A percentile compares a stretch with the other conserved stretches of the same genome.
Evolutionary conservation across 1,140 invertebrate species (phyloP).

Genomic region (Ylistrum balloti): DNA sequence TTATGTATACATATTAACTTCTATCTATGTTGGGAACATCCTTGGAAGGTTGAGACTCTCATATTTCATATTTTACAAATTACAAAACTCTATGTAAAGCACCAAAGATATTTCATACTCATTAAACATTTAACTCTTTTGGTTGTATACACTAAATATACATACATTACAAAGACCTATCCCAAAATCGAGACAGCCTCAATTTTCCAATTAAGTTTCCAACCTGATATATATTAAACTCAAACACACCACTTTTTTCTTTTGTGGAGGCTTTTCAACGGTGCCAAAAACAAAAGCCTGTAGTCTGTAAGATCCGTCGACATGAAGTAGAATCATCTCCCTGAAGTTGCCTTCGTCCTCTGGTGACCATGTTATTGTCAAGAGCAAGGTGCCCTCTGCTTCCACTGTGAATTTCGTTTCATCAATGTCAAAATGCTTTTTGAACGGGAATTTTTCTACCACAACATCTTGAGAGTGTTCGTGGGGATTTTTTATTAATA

Average conservation of each 20-base stretch:
- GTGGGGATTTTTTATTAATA: constrained; percentile 75
- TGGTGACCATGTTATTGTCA: constrained; percentile 74
- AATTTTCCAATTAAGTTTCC: too few species aligned
- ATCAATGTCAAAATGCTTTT: constrained; percentile 74
- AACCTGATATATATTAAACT: too few species aligned
- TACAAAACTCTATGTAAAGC: too few species aligned
- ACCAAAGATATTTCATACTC: too few species aligned
- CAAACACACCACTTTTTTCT: constrained; percentile 50
- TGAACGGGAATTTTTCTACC: constrained; percentile 76
- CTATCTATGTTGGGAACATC: too few species aligned
- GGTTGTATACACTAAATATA: too few species aligned
- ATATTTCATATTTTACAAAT: too few species aligned
- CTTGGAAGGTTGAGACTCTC: too few species aligned
- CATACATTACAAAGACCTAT: too few species aligned
- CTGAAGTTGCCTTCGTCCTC: constrained; percentile 70
- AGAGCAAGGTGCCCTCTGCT: constrained; percentile 60
- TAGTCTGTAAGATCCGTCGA: constrained; percentile 74
- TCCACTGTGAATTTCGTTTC: constrained; percentile 67
- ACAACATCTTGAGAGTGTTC: constrained; percentile 77
- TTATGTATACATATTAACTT: too few species aligned
- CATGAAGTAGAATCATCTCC: constrained; percentile 76
- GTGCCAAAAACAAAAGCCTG: constrained; percentile 75
- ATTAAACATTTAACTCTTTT: too few species aligned
- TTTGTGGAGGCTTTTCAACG: constrained; percentile 69
- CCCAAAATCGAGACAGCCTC: too few species aligned